Conservation (phyloP, 2,797 vertebrate species). For the Tenualosa ilisha region DNA sequence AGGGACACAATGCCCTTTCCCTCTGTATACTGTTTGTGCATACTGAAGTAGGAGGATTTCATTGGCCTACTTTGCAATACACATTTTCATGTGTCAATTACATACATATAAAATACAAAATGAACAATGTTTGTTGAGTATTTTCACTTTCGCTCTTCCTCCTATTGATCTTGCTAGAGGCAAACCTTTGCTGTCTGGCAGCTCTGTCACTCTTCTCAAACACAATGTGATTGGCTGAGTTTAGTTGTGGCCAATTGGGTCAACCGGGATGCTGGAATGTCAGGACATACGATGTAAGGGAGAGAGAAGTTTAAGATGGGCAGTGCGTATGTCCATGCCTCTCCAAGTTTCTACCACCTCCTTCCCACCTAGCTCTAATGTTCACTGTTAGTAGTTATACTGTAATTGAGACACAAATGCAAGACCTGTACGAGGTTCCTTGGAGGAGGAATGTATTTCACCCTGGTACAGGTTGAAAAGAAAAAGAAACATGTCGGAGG, state of each 20-base stretch:
- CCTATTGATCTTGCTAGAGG: background rate
- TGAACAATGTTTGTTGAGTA: conserved; percentile 26
- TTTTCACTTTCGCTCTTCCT: background rate
- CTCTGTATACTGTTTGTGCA: conserved; percentile 53
- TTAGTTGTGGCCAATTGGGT: conserved; percentile 44
- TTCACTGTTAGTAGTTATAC: conserved; percentile 72
- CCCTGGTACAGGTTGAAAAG: conserved; percentile 67
- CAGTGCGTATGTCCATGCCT: conserved; percentile 63
- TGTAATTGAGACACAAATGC: conserved; percentile 65
- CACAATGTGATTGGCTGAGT: conserved; percentile 27
- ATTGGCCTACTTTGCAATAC: conserved; percentile 33
- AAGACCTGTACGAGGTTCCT: conserved; percentile 76
- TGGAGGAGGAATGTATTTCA: conserved; percentile 90
- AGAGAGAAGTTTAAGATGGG: conserved; percentile 58
- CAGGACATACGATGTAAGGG: conserved; percentile 61
- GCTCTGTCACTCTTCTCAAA: conserved; percentile 23
- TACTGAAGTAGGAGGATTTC: conserved; percentile 39
- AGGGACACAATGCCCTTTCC: conserved; percentile 59
- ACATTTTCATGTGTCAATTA: conserved; percentile 37
- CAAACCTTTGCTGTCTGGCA: conserved; percentile 50
- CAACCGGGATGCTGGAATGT: conserved; percentile 79
- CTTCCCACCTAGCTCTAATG: conserved; percentile 54
- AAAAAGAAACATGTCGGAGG: conserved; percentile 40
- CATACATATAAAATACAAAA: conserved; percentile 45
- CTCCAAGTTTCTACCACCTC: conserved; percentile 58